Evolutionary conservation across 2,888 invertebrate species (phyloP), one percentile per base, ranked within the genome.

Genomic region (Aleiodes alternator): DNA sequence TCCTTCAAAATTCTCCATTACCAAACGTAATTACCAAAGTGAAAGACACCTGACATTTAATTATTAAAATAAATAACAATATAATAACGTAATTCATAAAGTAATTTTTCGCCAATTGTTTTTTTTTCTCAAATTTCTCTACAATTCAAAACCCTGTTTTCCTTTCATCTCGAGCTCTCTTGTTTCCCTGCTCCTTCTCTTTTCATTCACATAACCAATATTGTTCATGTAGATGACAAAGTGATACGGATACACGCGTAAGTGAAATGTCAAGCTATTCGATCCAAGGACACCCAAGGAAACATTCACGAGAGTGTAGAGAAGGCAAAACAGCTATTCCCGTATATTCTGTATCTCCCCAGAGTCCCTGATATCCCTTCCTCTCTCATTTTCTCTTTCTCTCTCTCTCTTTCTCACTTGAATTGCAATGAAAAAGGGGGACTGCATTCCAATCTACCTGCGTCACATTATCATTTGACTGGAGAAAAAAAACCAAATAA

Each of bases 211-310:
- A 70, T 11, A 66, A 55, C 14, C 11, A 50, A 56, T 50, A 66
- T 31, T 66, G 57, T 50, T n/a, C 51, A 55, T 11, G 50, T 57
- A 77, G 59, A 68, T 57, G 70, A 61, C 66, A 64, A 23, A 51
- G 56, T 48, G 66, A 64, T 34, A 76, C 76, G 73, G 23, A 48
- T 79, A 79, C 73, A 77, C 77, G 75, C 76, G 76, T 80, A 82
- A 83, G 83, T 85, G 81, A 86, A 87, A 87, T 86, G 86, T 86
- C 87, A 86, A 84, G 81, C 84, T 80, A 82, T 82, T 83, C 71
- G 81, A 82, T 81, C 83, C 84, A 86, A 86, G 86, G 87, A 81
- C 86, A 77, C 4, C 51, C 29, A 43, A 68, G 51, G 31, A 68
- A 68, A 68, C 68, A 51, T 68, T 68, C 11, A 14, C 38, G 71